Percentiles rank a stretch among this genome's conserved stretches.
phyloP scores from a whole-genome alignment of 1,140 invertebrate genomes.

The Euura saliciscinereae region DNA sequence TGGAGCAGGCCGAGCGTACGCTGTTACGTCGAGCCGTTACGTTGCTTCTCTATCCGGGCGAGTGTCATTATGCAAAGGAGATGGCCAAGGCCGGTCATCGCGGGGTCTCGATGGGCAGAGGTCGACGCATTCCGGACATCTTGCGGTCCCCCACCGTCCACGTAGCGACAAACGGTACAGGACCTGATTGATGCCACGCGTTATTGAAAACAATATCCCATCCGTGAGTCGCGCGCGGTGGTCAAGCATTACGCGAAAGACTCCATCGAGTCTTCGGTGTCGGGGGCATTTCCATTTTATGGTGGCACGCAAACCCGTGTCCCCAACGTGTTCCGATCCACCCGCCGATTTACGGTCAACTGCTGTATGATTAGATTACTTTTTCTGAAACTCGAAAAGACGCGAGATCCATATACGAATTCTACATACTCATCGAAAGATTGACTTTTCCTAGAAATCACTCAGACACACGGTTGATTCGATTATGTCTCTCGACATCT shows the following conservation, averaged over 20 bases:
- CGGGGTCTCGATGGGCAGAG: constrained; percentile 37
- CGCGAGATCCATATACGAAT: neutral
- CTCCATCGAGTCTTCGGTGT: neutral
- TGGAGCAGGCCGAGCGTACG: neutral
- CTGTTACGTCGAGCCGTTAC: neutral
- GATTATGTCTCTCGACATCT: too few species aligned
- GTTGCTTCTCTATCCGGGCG: neutral
- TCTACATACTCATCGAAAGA: neutral
- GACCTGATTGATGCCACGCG: constrained; percentile 53
- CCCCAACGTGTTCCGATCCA: neutral
- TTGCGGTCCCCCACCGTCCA: constrained; percentile 30
- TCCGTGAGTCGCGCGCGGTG: constrained; percentile 24
- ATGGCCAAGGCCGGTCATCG: constrained; percentile 56
- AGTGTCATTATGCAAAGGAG: constrained; percentile 58
- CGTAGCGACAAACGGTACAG: neutral
- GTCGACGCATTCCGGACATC: constrained; percentile 53
- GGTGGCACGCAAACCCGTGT: neutral
- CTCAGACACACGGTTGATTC: too few species aligned
- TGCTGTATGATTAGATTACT: neutral
- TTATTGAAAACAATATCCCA: constrained; percentile 59
- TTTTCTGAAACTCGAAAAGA: too few species aligned
- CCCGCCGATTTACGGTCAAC: neutral
- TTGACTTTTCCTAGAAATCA: too few species aligned
- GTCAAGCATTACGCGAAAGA: neutral
- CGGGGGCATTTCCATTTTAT: neutral